Percentiles rank a stretch among this genome's conserved stretches.
Conservation (phyloP, 1,140 invertebrate species). For the Drosophila micromelanica region DNA sequence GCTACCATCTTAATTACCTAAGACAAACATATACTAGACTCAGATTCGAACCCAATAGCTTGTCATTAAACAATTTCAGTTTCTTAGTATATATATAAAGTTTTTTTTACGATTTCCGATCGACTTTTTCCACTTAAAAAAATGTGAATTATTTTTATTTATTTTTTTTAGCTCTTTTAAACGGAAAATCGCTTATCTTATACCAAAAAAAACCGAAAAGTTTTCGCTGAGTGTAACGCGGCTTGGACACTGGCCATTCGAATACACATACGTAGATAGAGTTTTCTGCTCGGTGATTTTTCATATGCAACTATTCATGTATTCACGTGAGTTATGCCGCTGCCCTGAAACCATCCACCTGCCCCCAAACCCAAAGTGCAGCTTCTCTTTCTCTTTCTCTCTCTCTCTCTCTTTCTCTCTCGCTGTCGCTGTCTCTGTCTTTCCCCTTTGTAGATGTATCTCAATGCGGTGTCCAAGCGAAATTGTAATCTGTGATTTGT, state of each 20-base stretch:
- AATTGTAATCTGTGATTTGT: conserved; percentile 59
- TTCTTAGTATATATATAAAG: no score
- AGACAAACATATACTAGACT: no score
- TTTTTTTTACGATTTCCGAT: no score
- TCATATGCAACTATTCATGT: conserved; percentile 65
- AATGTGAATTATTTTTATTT: no score
- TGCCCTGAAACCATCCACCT: conserved; percentile 6
- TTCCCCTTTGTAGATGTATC: conserved; percentile 18
- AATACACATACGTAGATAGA: conserved; percentile 51
- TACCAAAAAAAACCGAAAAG: no score
- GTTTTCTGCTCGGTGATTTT: conserved; percentile 63
- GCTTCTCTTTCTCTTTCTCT: not conserved
- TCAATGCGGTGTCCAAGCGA: conserved; percentile 37
- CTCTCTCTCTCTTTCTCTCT: not conserved
- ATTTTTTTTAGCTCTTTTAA: no score
- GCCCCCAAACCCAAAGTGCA: not conserved
- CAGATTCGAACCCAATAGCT: no score
- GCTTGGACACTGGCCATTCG: conserved; percentile 44
- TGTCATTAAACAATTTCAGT: no score
- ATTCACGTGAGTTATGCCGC: conserved; percentile 58
- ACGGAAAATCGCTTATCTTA: no score
- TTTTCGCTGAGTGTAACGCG: conserved; percentile 18
- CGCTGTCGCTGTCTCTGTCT: not conserved
- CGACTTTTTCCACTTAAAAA: no score
- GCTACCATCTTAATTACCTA: no score